These are phyloP conservation scores for Halocynthia aurantium DNA, from an alignment of 23 tunicate species.

Conservation along the genomic window DNA sequence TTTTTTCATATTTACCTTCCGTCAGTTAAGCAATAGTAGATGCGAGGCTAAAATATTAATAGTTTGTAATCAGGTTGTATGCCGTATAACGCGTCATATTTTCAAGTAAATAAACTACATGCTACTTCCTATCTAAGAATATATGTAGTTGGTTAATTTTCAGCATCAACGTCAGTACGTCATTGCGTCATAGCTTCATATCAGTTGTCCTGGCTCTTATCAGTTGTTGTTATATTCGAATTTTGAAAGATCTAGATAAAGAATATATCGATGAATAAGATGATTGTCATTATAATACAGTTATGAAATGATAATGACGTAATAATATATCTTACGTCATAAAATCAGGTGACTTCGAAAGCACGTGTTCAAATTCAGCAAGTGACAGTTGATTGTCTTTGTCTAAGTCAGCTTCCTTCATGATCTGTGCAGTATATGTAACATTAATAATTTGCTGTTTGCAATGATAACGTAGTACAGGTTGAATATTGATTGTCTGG, in stretches of 20 bases:
- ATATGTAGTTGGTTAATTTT: no score
- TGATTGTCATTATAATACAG: neutral
- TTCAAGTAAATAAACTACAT: no score
- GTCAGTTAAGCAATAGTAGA: no score
- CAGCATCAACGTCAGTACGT: no score
- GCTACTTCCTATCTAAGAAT: no score
- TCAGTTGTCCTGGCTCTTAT: no score
- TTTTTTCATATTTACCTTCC: no score
- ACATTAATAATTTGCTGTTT: neutral
- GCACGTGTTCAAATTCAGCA: constrained; percentile 83
- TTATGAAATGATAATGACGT: neutral
- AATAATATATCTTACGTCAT: constrained; percentile 32
- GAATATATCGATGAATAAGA: neutral
- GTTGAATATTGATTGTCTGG: no score
- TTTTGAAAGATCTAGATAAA: constrained; percentile 31
- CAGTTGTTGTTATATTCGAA: constrained; percentile 9
- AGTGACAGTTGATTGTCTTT: constrained; percentile 72
- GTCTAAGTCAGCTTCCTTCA: constrained; percentile 88
- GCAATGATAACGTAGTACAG: neutral
- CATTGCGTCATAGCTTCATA: no score
- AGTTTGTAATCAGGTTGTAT: no score
- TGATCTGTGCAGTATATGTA: constrained; percentile 28
- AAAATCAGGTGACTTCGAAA: constrained; percentile 82
- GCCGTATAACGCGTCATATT: no score
- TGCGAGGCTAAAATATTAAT: no score